Percentiles rank a stretch among this genome's conserved stretches.
phyloP scores from a whole-genome alignment of 2,888 invertebrate genomes.

The Harpagoxenus sublaevis region DNA sequence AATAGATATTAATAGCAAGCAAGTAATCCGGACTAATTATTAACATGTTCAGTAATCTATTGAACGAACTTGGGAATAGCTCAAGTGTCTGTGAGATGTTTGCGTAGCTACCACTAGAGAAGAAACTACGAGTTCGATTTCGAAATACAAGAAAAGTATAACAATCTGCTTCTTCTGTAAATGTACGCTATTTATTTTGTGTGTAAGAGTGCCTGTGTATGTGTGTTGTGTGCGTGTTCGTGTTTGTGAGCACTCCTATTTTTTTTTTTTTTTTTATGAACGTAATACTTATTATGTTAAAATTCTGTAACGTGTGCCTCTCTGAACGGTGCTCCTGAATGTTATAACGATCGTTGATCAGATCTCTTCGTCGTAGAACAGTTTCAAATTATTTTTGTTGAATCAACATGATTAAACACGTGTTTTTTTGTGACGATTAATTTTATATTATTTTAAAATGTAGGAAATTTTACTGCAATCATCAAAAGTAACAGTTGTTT shows the following conservation, averaged over 20 bases:
- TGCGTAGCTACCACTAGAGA: slow-evolving; percentile 65
- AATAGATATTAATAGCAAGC: slow-evolving; percentile 36
- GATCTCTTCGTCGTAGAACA: slow-evolving; percentile 54
- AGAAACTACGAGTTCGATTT: slow-evolving; percentile 59
- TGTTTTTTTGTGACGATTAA: not conserved
- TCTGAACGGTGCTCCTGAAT: slow-evolving; percentile 51
- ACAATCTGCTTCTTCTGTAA: slow-evolving; percentile 18
- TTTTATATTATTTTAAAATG: not conserved
- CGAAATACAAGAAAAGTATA: slow-evolving; percentile 44
- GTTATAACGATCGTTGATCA: slow-evolving; percentile 34
- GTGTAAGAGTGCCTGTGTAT: slow-evolving; percentile 45
- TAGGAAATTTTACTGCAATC: not conserved
- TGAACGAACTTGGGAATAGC: slow-evolving; percentile 52
- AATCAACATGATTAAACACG: not conserved
- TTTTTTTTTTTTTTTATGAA: too few relatives aligned
- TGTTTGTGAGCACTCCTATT: slow-evolving; percentile 55
- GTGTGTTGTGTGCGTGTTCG: slow-evolving; percentile 40
- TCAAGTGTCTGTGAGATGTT: slow-evolving; percentile 56
- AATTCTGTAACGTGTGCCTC: slow-evolving; percentile 49
- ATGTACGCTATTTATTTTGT: slow-evolving; percentile 33
- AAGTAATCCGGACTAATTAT: slow-evolving; percentile 20
- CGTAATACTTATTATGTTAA: slow-evolving; percentile 33
- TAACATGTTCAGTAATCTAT: slow-evolving; percentile 35
- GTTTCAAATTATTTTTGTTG: not conserved
- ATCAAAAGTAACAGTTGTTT: not conserved